Evolutionary conservation across 2,797 vertebrate species (phyloP), one percentile per base, ranked within the genome.

Genomic region (Coregonus sp.): DNA sequence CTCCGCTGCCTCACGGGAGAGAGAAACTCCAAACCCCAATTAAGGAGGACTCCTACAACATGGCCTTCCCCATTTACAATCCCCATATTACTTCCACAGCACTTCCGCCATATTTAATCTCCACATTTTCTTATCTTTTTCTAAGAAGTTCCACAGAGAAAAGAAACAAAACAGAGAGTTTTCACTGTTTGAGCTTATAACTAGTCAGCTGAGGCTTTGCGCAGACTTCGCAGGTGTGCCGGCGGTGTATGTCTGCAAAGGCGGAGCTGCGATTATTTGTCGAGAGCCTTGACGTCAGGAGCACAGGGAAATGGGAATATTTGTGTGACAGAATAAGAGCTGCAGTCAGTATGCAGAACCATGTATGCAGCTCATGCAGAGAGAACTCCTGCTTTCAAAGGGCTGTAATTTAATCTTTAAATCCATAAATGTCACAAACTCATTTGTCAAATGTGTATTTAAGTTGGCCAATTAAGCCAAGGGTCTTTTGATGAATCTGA

Each of bases 21-120:
- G 78, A 82, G 75, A 80, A 80, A 74, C 80, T 83, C 85, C 84
- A 69, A 88, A 91, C 85, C 73, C 83, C 85, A 88, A 85, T 91
- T 86, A 88, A 88, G 78, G 31, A 82, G 81, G 79, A 73, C 75
- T 91, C 75, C 80, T 83, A 83, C 75, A 75, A 73, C 81, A 75
- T 77, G 78, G 72, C 78, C 78, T 85, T 74, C 71, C 7, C 7
- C 84, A 80, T 86, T 88, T 84, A 82, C 78, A 84, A 87, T 81
- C 75, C 74, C 83, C 75, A 78, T 84, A 85, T 89, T 88, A 86
- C 84, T 84, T 84, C 81, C 80, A 79, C 79, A 69, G 75, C 77
- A 73, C 74, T 76, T 78, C 73, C 75, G 83, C 74, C 85, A 84
- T 78, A 82, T 84, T 84, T 75, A 4, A 9, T 78, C 84, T 78